phyloP scores from a whole-genome alignment of 2,888 invertebrate species.

The Conops quadrifasciatus region DNA sequence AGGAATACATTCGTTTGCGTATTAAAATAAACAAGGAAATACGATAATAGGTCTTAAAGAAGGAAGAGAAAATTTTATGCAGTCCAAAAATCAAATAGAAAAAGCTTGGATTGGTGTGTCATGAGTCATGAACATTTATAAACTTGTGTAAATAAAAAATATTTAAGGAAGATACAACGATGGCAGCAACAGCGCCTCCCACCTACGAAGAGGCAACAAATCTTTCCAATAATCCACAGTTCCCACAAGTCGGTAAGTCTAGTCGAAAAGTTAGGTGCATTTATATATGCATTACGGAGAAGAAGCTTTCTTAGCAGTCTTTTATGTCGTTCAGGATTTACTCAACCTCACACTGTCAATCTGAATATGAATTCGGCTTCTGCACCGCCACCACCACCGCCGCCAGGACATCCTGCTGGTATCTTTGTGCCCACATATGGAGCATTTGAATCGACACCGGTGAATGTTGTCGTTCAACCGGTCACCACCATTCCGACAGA shows the following conservation, averaged over 20 bases:
- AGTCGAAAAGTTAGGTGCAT: background rate
- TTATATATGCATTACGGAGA: constrained; percentile 18
- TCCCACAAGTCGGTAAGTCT: constrained; percentile 44
- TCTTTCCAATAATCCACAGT: constrained; percentile 39
- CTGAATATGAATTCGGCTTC: constrained; percentile 28
- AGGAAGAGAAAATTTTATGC: too few species aligned
- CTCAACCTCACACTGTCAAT: constrained; percentile 41
- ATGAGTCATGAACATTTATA: too few species aligned
- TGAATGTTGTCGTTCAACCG: constrained; percentile 69
- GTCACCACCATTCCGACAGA: constrained; percentile 75
- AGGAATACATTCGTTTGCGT: too few species aligned
- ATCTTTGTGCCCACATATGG: constrained; percentile 62
- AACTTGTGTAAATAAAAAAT: constrained; percentile 5
- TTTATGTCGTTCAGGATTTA: constrained; percentile 35
- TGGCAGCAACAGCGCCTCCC: constrained; percentile 39
- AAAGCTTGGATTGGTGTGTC: too few species aligned
- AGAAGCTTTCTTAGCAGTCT: background rate
- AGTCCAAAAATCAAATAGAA: too few species aligned
- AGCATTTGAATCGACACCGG: constrained; percentile 68
- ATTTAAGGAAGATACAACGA: constrained; percentile 13
- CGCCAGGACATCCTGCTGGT: constrained; percentile 23
- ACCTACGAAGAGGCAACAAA: constrained; percentile 46
- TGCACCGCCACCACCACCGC: constrained; percentile 44
- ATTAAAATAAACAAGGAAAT: too few species aligned
- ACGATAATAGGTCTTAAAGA: too few species aligned